phyloP scores from a whole-genome alignment of 2,888 invertebrate genomes.

The Poecilobothrus nobilitatus region DNA sequence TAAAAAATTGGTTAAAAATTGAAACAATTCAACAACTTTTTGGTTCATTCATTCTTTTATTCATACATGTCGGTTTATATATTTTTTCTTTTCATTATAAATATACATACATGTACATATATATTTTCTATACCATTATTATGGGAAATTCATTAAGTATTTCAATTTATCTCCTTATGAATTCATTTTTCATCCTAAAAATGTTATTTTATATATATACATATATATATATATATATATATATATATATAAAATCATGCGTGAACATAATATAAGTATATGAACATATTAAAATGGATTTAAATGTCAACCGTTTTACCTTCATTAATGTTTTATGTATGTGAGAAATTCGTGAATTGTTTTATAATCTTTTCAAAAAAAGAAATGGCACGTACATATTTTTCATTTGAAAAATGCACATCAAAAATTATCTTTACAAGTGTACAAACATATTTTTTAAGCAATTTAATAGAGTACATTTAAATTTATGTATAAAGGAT shows the following conservation, averaged over 20 bases:
- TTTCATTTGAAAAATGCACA: no score
- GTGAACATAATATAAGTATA: no score
- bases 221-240: no score
- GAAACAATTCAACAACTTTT: constrained; percentile 4
- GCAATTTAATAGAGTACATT: no score
- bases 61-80: neutral
- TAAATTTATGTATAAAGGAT: no score
- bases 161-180: neutral
- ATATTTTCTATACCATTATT: neutral
- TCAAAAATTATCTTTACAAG: no score
- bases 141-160: neutral
- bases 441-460: no score
- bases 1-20: neutral
- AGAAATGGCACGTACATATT: neutral
- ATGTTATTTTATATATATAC: neutral
- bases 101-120: neutral
- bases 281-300: neutral
- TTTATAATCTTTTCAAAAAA: neutral
- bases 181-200: neutral
- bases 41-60: neutral
- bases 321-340: constrained; percentile 1
- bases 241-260: no score
- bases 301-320: neutral
- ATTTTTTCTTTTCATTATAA: no score
- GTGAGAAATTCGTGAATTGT: neutral